Conservation (phyloP, 2,113 vertebrate species). For the Nycticebus coucang region DNA sequence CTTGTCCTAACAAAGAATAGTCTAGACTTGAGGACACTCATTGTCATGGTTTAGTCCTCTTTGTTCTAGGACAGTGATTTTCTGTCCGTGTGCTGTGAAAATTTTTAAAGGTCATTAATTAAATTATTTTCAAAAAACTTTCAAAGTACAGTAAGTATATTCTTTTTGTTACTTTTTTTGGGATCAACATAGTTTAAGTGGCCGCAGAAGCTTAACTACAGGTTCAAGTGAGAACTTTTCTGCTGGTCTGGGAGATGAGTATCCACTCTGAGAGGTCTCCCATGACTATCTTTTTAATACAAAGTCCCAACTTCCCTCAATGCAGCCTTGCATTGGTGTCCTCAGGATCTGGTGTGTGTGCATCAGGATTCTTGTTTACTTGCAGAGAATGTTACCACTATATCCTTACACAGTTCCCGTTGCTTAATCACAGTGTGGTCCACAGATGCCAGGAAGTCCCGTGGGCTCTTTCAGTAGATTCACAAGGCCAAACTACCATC, state of each 20-base stretch:
- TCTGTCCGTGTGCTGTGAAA: too few species aligned
- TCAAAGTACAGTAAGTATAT: too few species aligned
- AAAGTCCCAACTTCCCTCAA: neutral
- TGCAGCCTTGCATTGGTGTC: too few species aligned
- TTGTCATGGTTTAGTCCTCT: neutral
- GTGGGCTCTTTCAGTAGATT: neutral
- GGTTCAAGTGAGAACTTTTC: too few species aligned
- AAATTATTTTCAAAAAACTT: too few species aligned
- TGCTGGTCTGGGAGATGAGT: neutral
- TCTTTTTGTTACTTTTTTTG: too few species aligned
- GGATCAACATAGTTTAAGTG: too few species aligned
- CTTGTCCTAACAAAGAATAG: neutral
- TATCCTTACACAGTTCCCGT: too few species aligned
- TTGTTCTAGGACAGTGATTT: neutral
- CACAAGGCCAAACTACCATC: neutral
- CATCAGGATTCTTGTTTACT: neutral
- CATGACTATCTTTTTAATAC: neutral
- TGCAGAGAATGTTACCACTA: neutral
- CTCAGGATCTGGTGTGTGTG: neutral
- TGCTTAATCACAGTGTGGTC: neutral
- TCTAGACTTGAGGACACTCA: neutral
- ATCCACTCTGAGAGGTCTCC: neutral
- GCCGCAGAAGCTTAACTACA: too few species aligned
- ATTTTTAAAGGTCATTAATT: too few species aligned
- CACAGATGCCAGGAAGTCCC: neutral